These are phyloP conservation scores for Castor canadensis DNA, from an alignment of 2,113 vertebrate genomes.

Conservation along the genomic window DNA sequence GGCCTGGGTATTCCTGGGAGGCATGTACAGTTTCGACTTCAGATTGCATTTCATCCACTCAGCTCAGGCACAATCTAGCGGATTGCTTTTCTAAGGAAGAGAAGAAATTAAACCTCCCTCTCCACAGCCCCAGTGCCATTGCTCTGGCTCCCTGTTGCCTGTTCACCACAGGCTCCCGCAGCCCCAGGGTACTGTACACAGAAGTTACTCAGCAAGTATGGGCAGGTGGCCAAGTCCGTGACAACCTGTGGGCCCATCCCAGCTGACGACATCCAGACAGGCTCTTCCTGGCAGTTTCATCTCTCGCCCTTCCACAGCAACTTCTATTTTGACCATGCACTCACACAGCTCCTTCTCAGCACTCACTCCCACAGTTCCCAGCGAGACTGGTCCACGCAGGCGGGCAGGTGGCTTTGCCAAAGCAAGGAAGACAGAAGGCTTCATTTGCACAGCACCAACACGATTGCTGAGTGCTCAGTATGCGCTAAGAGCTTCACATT, in stretches of 20 bases:
- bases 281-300: not conserved
- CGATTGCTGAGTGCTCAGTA: not conserved
- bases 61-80: not conserved
- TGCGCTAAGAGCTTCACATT: rapidly evolving
- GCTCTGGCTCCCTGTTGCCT: rapidly evolving
- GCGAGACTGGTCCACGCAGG: not conserved
- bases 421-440: not conserved
- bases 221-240: not conserved
- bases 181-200: rapidly evolving
- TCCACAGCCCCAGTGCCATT: too few species aligned
- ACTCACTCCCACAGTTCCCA: not conserved
- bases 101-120: not conserved
- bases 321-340: not conserved
- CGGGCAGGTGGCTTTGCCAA: not conserved
- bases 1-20: not conserved
- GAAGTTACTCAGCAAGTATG: not conserved
- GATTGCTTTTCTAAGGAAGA: not conserved
- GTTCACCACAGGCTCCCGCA: not conserved
- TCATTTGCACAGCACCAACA: not conserved
- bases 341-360: not conserved
- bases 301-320: not conserved
- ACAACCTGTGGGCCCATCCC: not conserved
- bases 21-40: not conserved
- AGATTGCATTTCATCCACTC: not conserved
- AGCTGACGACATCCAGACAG: not conserved